Conservation (phyloP, 2,797 vertebrate genomes). For the Lateolabrax maculatus region DNA sequence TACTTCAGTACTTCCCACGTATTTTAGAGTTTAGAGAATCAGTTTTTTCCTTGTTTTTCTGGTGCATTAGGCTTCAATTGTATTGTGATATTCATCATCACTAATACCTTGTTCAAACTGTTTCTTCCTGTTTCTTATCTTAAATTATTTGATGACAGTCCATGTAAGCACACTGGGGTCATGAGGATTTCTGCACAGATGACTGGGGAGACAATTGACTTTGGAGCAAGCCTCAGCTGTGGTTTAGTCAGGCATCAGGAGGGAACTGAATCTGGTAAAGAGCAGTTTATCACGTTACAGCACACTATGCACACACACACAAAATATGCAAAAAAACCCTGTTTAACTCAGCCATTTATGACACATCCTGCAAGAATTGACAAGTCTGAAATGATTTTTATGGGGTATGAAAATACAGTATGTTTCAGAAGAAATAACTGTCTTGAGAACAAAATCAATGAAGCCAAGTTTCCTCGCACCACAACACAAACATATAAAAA, state of each 20-base stretch:
- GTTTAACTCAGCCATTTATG: conserved; percentile 26
- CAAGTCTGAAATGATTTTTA: conserved; percentile 15
- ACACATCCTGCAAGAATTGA: conserved; percentile 14
- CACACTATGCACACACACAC: conserved; percentile 7
- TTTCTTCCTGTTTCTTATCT: not conserved
- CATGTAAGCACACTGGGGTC: conserved; percentile 24
- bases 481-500: not conserved
- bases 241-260: conserved; percentile 40
- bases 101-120: not conserved
- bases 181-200: conserved; percentile 47
- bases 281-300: conserved; percentile 34
- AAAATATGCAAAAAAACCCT: conserved; percentile 23
- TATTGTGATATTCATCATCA: not conserved
- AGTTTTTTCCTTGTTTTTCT: not conserved
- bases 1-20: conserved; percentile 12
- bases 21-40: not conserved
- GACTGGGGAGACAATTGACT: conserved; percentile 48
- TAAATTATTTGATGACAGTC: conserved; percentile 21
- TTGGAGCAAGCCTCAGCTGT: conserved; percentile 39
- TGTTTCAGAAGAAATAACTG: not conserved
- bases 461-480: not conserved
- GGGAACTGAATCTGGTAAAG: conserved; percentile 36
- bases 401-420: not conserved
- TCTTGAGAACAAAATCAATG: conserved; percentile 9
- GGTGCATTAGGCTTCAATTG: not conserved